Evolutionary conservation across 2,888 invertebrate genomes (phyloP).

Genomic region (Molorchus minor): DNA sequence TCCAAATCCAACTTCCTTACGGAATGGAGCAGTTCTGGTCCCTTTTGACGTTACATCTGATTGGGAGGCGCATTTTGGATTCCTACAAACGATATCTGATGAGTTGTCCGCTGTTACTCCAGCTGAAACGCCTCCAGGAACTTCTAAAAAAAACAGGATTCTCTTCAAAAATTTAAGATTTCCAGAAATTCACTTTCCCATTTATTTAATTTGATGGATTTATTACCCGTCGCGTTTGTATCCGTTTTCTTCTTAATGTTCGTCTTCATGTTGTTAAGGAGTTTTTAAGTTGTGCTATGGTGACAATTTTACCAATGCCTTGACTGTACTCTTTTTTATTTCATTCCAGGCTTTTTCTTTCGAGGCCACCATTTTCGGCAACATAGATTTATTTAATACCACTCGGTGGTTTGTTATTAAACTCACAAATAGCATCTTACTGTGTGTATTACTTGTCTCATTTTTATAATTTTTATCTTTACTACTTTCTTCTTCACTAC

Average conservation of each 20-base stretch:
- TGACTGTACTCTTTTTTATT: slow-evolving; percentile 16
- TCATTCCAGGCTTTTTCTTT: slow-evolving; percentile 24
- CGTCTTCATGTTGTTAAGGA: slow-evolving; percentile 11
- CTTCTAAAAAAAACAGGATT: slow-evolving; percentile 10
- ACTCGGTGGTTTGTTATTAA: slow-evolving; percentile 5
- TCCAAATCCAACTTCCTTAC: slow-evolving; percentile 5
- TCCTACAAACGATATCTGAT: background rate
- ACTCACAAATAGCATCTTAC: background rate
- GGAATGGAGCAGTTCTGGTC: background rate
- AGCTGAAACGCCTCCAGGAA: slow-evolving; percentile 15
- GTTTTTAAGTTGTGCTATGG: slow-evolving; percentile 20
- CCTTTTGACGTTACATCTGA: too few species aligned
- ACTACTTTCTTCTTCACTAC: slow-evolving; percentile 13
- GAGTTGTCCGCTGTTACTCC: slow-evolving; percentile 3
- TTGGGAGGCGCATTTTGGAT: too few species aligned
- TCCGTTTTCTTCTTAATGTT: slow-evolving; percentile 16
- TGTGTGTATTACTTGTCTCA: slow-evolving; percentile 1
- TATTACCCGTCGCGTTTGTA: slow-evolving; percentile 11
- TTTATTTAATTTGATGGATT: slow-evolving; percentile 9
- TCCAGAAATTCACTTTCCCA: slow-evolving; percentile 19
- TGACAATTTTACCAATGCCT: slow-evolving; percentile 12
- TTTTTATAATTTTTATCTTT: background rate
- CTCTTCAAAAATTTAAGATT: slow-evolving; percentile 9
- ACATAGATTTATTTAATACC: slow-evolving; percentile 14
- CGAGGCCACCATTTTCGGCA: slow-evolving; percentile 11